phyloP scores from a whole-genome alignment of 1,140 invertebrate species.

The Sweltsa coloradensis region DNA sequence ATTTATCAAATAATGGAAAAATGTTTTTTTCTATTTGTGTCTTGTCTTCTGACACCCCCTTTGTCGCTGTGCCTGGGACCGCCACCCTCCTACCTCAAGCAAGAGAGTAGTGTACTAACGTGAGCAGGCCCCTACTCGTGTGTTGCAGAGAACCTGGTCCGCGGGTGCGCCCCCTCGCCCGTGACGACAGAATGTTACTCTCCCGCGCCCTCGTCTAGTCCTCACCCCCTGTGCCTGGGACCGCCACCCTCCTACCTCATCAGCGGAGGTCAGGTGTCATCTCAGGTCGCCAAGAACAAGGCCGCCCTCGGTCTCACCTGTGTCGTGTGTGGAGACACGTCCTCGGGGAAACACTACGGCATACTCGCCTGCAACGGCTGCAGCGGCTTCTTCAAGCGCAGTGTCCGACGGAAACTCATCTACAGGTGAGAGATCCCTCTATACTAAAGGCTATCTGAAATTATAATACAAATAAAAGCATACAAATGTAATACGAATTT shows the following conservation, averaged over 20 bases:
- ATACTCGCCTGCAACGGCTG: slow-evolving; percentile 99
- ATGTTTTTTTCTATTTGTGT: too few species aligned
- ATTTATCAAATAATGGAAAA: too few species aligned
- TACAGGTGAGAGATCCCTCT: slow-evolving; percentile 72
- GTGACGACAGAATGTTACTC: slow-evolving; percentile 3
- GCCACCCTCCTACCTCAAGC: background rate
- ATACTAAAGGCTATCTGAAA: too few species aligned
- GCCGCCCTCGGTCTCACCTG: slow-evolving; percentile 9
- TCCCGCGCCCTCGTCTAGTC: slow-evolving; percentile 8
- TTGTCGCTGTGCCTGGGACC: slow-evolving; percentile 13
- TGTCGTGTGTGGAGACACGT: slow-evolving; percentile 76
- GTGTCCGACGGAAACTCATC: slow-evolving; percentile 90
- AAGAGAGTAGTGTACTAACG: too few species aligned
- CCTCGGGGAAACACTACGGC: slow-evolving; percentile 95
- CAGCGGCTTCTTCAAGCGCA: slow-evolving; percentile 97
- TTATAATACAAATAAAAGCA: too few species aligned
- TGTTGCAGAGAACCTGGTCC: too few species aligned
- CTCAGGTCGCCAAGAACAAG: slow-evolving; percentile 7
- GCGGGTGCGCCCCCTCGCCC: background rate
- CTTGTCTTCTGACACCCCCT: too few species aligned
- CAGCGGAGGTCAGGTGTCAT: background rate
- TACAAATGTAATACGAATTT: too few species aligned
- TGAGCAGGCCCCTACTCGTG: too few species aligned
- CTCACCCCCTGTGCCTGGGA: slow-evolving; percentile 14
- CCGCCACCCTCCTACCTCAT: background rate